Base-by-base conservation (phyloP, 2,113 vertebrate genomes). In the Phylloscopus trochilus region DNA sequence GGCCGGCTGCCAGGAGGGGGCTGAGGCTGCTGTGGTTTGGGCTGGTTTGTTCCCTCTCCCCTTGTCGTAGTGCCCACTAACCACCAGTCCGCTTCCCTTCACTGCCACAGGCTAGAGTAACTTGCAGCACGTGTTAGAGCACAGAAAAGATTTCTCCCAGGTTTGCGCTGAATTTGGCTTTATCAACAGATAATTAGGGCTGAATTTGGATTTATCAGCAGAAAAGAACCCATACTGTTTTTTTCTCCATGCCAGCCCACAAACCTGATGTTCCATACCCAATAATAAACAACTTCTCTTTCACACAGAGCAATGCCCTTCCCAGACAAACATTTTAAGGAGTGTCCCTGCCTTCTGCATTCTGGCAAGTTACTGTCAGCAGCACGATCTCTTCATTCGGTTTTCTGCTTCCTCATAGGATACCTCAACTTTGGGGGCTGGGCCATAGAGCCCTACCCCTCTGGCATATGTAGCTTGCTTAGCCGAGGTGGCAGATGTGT, bases 41-140 rank as follows among this genome's bases (percentile, higher is more conserved):
- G 82, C 55, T 86, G 76, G 75, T 79, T 87, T 92, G 70, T 86
- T 95, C 87, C 91, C 89, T 68, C 89, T 89, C 33, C 75, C 76
- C 67, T 79, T 96, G 90, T 85, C 2, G 10, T 93, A 95, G 94
- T 84, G 85, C 69, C 89, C 90, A 85, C 93, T 88, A 43, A 92
- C 70, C 53, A 20, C 83, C 33, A 66, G 63, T 95, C 93, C 15
- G 10, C 88, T 95, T 74, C 78, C 83, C 88, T 72, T 52, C 59
- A 30, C 67, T 58, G n/a, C 79, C 89, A 66, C 41, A 37, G 87
- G 83, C 88, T 96, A 46, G 53, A 83, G 81, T 92, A 94, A 73
- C 51, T 76, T 81, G 60, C 81, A 96, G 76, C 92, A 88, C 13
- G 12, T 69, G 24, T 79, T 89, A 91, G 70, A 74, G 78, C 86